Evolutionary conservation across 1,140 invertebrate genomes (phyloP).

Genomic region (Gonatopus flavifemur): DNA sequence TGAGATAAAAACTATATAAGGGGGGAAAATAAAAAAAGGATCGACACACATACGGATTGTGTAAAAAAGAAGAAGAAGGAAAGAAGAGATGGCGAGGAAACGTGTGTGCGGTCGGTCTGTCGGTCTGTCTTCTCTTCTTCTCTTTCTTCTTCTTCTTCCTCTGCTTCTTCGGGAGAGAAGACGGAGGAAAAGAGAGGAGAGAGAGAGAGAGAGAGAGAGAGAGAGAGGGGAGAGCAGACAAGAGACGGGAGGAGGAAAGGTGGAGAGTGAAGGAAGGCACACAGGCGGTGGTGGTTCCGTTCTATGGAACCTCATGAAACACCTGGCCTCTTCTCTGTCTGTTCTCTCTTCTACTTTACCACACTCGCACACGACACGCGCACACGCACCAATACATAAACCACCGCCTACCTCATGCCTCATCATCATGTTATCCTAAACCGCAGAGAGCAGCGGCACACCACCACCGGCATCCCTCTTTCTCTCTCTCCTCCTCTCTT

Average conservation of each 20-base stretch:
- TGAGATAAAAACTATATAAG: too few species aligned
- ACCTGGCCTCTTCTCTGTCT: slow-evolving; percentile 29
- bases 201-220: slow-evolving; percentile 4
- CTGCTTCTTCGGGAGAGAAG: background rate
- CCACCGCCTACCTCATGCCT: slow-evolving; percentile 20
- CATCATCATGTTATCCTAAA: slow-evolving; percentile 30
- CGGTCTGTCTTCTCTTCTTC: too few species aligned
- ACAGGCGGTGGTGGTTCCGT: slow-evolving; percentile 24
- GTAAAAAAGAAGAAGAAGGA: too few species aligned
- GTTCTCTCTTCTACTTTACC: slow-evolving; percentile 15
- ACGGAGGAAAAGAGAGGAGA: background rate
- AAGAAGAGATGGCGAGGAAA: too few species aligned
- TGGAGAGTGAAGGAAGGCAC: background rate
- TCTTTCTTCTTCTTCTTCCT: too few species aligned
- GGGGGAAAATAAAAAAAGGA: background rate
- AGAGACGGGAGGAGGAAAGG: slow-evolving; percentile 8
- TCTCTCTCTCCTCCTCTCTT: slow-evolving; percentile 2
- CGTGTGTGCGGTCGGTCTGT: too few species aligned
- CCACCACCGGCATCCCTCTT: slow-evolving; percentile 6
- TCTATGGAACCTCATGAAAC: slow-evolving; percentile 31
- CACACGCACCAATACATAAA: too few species aligned
- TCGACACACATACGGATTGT: background rate
- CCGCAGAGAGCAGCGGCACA: slow-evolving; percentile 17
- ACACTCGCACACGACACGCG: too few species aligned
- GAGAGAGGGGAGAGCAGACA: slow-evolving; percentile 15